These are phyloP conservation scores for Acanthoscelides obtectus DNA, from an alignment of 2,888 invertebrate species.

Conservation along the genomic window DNA sequence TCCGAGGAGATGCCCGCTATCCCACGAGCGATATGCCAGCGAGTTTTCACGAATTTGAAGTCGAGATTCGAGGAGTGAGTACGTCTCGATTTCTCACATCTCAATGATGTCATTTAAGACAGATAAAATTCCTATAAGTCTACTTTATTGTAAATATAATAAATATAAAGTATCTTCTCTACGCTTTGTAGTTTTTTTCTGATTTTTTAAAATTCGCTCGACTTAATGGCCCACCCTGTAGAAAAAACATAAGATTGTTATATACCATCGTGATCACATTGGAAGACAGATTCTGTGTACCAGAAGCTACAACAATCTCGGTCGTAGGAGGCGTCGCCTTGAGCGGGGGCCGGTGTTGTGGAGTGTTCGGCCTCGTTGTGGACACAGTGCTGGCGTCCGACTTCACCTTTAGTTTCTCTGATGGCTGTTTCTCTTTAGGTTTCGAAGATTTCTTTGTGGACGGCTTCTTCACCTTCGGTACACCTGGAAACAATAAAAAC, in stretches of 20 bases:
- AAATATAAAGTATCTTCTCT: too few species aligned
- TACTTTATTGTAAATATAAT: too few species aligned
- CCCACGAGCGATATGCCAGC: too few species aligned
- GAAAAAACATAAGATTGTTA: not conserved
- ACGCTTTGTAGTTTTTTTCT: too few species aligned
- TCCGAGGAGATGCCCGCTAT: too few species aligned
- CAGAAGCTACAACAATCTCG: slow-evolving; percentile 1
- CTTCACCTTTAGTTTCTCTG: slow-evolving; percentile 15
- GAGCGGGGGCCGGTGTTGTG: slow-evolving; percentile 1
- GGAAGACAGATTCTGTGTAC: slow-evolving; percentile 10
- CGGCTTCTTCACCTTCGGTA: slow-evolving; percentile 52
- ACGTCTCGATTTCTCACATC: too few species aligned
- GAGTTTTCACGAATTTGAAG: too few species aligned
- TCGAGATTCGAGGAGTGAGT: too few species aligned
- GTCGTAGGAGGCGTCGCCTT: slow-evolving; percentile 4
- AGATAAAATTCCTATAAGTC: too few species aligned
- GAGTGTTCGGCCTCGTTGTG: slow-evolving; percentile 19
- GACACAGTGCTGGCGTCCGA: not conserved
- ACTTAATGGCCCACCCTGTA: too few species aligned
- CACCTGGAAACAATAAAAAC: slow-evolving; percentile 27
- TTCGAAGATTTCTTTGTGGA: slow-evolving; percentile 38
- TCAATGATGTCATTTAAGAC: too few species aligned
- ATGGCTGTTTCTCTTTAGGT: slow-evolving; percentile 40
- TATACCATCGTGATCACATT: slow-evolving; percentile 17
- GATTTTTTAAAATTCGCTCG: too few species aligned